Evolutionary conservation across 2,113 vertebrate species (phyloP).

Genomic region (Oreotrochilus melanogaster): DNA sequence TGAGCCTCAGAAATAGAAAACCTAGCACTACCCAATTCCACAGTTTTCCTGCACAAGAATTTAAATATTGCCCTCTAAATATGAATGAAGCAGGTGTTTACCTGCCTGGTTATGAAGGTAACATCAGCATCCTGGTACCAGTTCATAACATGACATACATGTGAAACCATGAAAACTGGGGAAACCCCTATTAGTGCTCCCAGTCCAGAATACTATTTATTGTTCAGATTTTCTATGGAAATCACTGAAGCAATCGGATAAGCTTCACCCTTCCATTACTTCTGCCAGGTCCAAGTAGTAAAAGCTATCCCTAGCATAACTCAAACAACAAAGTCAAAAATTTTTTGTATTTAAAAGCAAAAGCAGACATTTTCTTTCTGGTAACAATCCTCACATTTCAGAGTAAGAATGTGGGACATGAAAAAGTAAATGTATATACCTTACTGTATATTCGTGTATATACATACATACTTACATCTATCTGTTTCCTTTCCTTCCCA

Average conservation of each 20-base stretch:
- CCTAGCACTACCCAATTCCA: background rate
- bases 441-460: background rate
- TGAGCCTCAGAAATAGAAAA: background rate
- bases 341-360: background rate
- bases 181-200: background rate
- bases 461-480: background rate
- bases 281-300: background rate
- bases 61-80: background rate
- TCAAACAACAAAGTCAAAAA: background rate
- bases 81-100: background rate
- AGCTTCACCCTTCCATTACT: background rate
- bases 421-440: background rate
- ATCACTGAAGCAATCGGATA: background rate
- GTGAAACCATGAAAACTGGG: background rate
- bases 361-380: background rate
- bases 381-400: background rate
- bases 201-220: background rate
- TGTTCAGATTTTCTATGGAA: background rate
- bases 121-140: background rate
- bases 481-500: background rate
- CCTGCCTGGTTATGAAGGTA: background rate
- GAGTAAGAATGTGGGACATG: background rate
- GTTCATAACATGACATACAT: fast-evolving
- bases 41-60: background rate
- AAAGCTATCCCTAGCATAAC: background rate